Evolutionary conservation across 2,888 invertebrate species (phyloP).

Genomic region (Coelopa pilipes): DNA sequence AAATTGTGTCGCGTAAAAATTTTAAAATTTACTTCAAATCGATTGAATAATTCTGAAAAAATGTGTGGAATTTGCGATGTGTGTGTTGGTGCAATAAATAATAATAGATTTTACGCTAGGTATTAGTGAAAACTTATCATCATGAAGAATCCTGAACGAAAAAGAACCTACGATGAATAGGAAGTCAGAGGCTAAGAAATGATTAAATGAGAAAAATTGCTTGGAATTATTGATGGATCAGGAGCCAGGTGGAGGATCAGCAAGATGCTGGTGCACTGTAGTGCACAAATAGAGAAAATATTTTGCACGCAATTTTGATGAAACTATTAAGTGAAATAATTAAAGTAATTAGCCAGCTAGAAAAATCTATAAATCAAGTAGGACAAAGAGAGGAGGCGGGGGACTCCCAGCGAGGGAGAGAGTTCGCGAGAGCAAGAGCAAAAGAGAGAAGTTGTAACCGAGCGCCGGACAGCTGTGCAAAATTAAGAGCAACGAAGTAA

Average conservation of each 20-base stretch:
- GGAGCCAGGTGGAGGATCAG: not conserved
- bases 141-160: slow-evolving; percentile 10
- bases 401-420: slow-evolving; percentile 6
- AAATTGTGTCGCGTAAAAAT: slow-evolving; percentile 24
- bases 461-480: not conserved
- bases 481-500: slow-evolving; percentile 1
- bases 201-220: not conserved
- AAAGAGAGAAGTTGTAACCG: not conserved
- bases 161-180: slow-evolving; percentile 6
- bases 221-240: not conserved
- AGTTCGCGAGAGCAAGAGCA: not conserved
- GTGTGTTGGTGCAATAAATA: not conserved
- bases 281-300: not conserved
- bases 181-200: not conserved
- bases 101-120: not conserved
- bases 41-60: not conserved
- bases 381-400: slow-evolving; percentile 21
- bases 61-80: not conserved
- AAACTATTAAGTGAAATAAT: slow-evolving; percentile 10
- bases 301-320: not conserved
- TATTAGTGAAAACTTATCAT: not conserved
- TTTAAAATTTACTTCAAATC: slow-evolving; percentile 2
- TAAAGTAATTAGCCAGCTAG: slow-evolving; percentile 40
- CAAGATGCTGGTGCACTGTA: not conserved
- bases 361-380: slow-evolving; percentile 49